Evolutionary conservation across 1,140 invertebrate species (phyloP).

Genomic region (Euura lappo): DNA sequence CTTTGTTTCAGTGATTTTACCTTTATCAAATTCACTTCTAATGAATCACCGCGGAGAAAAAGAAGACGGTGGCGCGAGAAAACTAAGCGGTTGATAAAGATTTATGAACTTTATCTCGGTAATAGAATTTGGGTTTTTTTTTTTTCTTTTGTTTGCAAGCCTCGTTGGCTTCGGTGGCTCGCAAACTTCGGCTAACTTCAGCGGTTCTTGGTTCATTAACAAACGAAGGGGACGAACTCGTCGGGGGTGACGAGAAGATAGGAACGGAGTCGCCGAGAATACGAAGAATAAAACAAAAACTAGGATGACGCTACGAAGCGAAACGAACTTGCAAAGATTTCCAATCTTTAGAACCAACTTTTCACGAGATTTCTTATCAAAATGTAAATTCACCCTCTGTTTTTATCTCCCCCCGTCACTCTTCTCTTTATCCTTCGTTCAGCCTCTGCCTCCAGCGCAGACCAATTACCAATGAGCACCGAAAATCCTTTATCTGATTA

Average conservation of each 20-base stretch:
- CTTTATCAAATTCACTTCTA: too few relatives aligned
- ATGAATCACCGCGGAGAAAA: neutral
- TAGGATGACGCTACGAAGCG: neutral
- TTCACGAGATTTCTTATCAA: constrained; percentile 60
- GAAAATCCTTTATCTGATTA: too few relatives aligned
- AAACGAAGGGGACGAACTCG: neutral
- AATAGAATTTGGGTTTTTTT: neutral
- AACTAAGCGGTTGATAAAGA: neutral
- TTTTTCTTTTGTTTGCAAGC: neutral
- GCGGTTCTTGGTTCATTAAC: neutral
- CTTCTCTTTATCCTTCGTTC: neutral
- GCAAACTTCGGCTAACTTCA: neutral
- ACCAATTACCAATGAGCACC: too few relatives aligned
- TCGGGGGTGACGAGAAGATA: neutral
- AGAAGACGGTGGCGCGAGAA: neutral
- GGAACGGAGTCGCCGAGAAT: constrained; percentile 16
- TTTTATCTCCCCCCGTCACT: constrained; percentile 1
- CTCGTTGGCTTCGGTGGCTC: neutral
- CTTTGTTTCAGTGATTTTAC: too few relatives aligned
- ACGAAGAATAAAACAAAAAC: constrained; percentile 17
- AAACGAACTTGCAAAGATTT: constrained; percentile 35
- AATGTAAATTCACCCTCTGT: constrained; percentile 55
- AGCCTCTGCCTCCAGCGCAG: too few relatives aligned
- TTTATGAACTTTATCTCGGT: neutral
- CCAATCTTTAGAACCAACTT: constrained; percentile 44